Percentiles rank a stretch among this genome's conserved stretches.
phyloP scores from a whole-genome alignment of 2,113 vertebrate species.

The Misgurnus mizolepis region DNA sequence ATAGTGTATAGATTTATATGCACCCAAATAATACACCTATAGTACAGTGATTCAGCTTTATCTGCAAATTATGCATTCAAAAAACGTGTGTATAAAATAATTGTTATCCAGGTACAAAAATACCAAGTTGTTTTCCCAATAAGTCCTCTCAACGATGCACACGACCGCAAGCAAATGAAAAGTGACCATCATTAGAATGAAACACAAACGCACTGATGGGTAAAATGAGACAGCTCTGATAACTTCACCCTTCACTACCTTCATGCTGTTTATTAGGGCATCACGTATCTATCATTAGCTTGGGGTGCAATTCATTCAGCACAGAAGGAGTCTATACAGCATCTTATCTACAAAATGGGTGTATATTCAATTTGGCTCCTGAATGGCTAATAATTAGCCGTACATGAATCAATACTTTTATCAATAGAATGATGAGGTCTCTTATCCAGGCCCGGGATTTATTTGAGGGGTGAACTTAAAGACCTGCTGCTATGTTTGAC shows the following conservation, averaged over 20 bases:
- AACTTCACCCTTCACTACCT: neutral
- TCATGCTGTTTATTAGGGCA: constrained; percentile 47
- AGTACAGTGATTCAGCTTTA: too few species aligned
- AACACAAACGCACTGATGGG: constrained; percentile 41
- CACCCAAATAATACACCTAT: too few species aligned
- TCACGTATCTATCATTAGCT: constrained; percentile 49
- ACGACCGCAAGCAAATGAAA: constrained; percentile 25
- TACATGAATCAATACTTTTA: constrained; percentile 81
- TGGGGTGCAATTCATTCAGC: constrained; percentile 37
- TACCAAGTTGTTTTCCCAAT: neutral
- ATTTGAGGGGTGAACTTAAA: constrained; percentile 78
- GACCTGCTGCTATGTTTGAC: constrained; percentile 77
- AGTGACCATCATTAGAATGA: constrained; percentile 20
- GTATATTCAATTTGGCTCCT: constrained; percentile 78
- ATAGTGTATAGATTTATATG: too few species aligned
- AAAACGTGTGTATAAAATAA: too few species aligned
- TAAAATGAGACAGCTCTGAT: constrained; percentile 45
- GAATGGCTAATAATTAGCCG: constrained; percentile 75
- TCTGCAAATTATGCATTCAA: too few species aligned
- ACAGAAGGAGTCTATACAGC: constrained; percentile 41
- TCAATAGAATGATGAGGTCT: constrained; percentile 71
- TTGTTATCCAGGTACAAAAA: too few species aligned
- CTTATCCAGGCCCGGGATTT: constrained; percentile 72
- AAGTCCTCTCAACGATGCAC: neutral
- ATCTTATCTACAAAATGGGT: constrained; percentile 62